These are phyloP conservation scores for Emydoidea blandingii DNA, from an alignment of 2,797 vertebrate species.

Conservation along the genomic window DNA sequence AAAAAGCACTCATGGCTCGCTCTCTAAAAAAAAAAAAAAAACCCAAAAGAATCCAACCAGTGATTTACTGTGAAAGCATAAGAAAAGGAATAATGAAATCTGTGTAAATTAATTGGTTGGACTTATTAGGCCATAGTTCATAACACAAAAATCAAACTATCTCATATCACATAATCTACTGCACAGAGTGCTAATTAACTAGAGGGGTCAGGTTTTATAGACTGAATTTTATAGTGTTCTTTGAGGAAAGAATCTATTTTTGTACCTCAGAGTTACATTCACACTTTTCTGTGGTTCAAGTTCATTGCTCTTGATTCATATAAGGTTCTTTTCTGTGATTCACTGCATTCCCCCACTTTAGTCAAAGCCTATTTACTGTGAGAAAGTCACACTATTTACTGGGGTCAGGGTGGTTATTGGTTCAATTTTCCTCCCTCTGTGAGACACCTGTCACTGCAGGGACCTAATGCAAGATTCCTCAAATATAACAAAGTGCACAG, in stretches of 20 bases:
- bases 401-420: neutral
- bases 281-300: constrained; percentile 29
- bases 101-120: constrained; percentile 52
- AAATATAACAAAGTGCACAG: neutral
- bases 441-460: neutral
- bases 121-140: constrained; percentile 49
- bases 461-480: no score
- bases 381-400: neutral
- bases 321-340: neutral
- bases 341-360: neutral
- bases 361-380: neutral
- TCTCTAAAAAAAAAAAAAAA: neutral
- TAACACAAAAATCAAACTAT: constrained; percentile 50
- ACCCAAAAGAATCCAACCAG: neutral
- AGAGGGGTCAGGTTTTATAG: constrained; percentile 61
- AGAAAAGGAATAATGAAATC: constrained; percentile 44
- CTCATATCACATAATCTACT: constrained; percentile 49
- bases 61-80: constrained; percentile 30
- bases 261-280: constrained; percentile 44
- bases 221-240: constrained; percentile 70
- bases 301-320: neutral
- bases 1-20: neutral
- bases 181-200: constrained; percentile 62
- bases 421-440: neutral
- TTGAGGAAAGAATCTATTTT: constrained; percentile 59